Evolutionary conservation across 2,113 vertebrate genomes (phyloP), one percentile per base, ranked within the genome.

Genomic region (Onychorhynchus coronatus): DNA sequence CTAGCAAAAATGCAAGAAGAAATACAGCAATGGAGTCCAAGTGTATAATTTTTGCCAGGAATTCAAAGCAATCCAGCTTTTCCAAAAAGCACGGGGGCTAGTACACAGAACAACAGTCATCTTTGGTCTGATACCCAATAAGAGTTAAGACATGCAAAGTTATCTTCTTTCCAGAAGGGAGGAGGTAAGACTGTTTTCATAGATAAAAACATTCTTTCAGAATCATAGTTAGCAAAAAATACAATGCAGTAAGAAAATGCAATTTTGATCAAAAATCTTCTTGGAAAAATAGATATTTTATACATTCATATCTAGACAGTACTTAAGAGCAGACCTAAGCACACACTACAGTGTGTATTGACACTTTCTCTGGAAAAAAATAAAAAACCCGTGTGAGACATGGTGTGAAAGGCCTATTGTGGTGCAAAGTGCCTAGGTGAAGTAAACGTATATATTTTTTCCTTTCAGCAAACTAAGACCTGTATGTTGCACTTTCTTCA

Each of bases 371-470:
- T n/a, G 6, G 88, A 67, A 93, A 89, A 89, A 89, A 81, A 89
- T 13, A 82, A 62, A 50, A 56, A 8, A 3, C 3, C 39, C 85
- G 84, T 65, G 86, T 61, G 33, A 85, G 71, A 66, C 44, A 77
- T 59, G 59, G 83, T 37, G 18, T 41, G n/a, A 53, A 91, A 97
- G 93, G 78, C 87, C 50, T 75, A 14, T 22, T 59, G 52, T 75
- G 89, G 94, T 91, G 53, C 90, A 95, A 92, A 96, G 95, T 94
- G 90, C 75, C 78, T 79, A 80, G 39, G 59, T 30, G 56, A 93
- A 96, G 89, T 77, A 95, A 96, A 95, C 86, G 33, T 30, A 78
- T 25, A 22, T 22, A 56, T 49, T 79, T 74, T 50, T 73, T 91
- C 68, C 67, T 89, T 96, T 74, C 58, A 84, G 75, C 44, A 88